phyloP scores from a whole-genome alignment of 92 coral and sea anemone species.

The Palythoa grandiflora region DNA sequence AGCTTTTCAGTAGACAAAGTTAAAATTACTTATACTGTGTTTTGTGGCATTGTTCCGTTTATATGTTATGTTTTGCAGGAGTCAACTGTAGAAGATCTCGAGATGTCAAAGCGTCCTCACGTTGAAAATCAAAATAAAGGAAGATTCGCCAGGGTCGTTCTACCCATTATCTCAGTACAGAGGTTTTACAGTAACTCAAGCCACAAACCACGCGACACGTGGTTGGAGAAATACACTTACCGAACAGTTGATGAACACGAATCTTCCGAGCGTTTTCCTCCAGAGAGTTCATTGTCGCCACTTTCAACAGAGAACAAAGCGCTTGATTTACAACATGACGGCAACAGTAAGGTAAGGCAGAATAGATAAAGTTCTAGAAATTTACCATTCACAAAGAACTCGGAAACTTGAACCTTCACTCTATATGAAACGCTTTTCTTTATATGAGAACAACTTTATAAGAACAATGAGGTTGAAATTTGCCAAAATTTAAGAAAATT shows the following conservation, averaged over 20 bases:
- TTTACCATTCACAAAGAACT: too few species aligned
- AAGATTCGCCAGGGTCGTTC: conserved; percentile 79
- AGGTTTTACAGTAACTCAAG: conserved; percentile 73
- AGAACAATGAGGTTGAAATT: too few species aligned
- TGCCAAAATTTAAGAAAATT: too few species aligned
- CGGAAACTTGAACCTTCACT: too few species aligned
- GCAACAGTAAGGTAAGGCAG: not conserved
- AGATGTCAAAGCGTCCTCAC: conserved; percentile 8
- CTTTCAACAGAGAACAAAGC: not conserved
- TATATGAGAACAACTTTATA: too few species aligned
- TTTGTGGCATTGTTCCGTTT: not conserved
- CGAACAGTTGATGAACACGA: conserved; percentile 39
- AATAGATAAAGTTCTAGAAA: too few species aligned
- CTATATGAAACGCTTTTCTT: too few species aligned
- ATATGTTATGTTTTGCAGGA: not conserved
- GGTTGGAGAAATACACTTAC: conserved; percentile 83
- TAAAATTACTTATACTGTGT: not conserved
- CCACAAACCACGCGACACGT: conserved; percentile 78
- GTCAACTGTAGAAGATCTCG: not conserved
- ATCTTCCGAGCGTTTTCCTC: not conserved
- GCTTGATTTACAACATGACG: not conserved
- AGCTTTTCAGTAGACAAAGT: not conserved
- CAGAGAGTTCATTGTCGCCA: not conserved
- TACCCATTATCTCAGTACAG: conserved; percentile 80
- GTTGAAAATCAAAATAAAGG: conserved; percentile 19